Conservation (phyloP, 2,113 vertebrate species). For the Scolopax mira region DNA sequence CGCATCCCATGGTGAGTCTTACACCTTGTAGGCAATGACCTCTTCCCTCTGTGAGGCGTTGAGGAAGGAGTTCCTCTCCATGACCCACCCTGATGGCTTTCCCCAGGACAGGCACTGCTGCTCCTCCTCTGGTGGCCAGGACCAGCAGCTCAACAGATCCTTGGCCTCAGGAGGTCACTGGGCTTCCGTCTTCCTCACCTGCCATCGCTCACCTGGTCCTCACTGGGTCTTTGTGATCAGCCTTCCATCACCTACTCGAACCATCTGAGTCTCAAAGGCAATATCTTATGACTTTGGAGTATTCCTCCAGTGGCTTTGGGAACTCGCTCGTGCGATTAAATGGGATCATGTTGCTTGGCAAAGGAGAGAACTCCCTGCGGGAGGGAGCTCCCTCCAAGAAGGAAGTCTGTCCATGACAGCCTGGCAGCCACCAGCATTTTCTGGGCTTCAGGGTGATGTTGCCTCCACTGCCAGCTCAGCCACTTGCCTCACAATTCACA, state of each 20-base stretch:
- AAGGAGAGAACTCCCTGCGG: accelerated
- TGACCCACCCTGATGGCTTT: neutral
- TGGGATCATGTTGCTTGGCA: accelerated
- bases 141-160: neutral
- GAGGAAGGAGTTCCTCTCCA: neutral
- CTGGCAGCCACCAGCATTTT: neutral
- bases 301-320: accelerated
- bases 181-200: too few relatives aligned
- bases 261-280: neutral
- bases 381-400: neutral
- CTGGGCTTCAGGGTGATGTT: neutral
- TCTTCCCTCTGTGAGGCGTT: accelerated
- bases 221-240: neutral
- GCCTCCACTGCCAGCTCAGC: neutral
- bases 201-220: neutral
- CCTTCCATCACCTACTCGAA: accelerated
- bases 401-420: neutral
- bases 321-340: neutral
- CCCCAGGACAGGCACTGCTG: neutral
- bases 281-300: neutral
- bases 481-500: accelerated
- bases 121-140: neutral
- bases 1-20: neutral
- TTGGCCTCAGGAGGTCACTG: neutral
- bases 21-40: neutral